These are phyloP conservation scores for Caenorhabditis tropicalis DNA, from an alignment of 1,140 invertebrate genomes.

Conservation along the genomic window DNA sequence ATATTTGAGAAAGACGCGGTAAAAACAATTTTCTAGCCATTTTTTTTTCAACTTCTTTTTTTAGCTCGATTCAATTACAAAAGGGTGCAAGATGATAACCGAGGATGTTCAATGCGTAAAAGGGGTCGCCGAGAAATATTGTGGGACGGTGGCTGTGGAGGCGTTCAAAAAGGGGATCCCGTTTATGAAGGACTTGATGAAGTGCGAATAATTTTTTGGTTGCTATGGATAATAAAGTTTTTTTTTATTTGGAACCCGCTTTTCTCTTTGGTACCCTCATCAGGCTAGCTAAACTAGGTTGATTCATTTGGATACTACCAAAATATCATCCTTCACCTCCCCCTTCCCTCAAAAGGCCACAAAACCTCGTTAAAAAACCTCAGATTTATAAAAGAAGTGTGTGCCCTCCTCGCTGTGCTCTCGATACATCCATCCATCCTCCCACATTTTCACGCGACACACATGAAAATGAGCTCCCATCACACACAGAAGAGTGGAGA, in stretches of 20 bases:
- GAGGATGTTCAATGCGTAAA: not conserved
- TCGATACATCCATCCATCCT: too few species aligned
- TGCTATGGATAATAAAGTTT: not conserved
- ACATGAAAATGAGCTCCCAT: not conserved
- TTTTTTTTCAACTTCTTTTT: not conserved
- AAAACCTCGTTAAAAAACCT: too few species aligned
- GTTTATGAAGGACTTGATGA: conserved; percentile 17
- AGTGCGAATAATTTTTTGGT: not conserved
- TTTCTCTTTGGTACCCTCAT: too few species aligned
- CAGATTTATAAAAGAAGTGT: not conserved
- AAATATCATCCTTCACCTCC: too few species aligned
- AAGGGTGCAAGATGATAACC: not conserved
- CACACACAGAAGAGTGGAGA: not conserved
- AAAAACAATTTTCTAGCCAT: too few species aligned
- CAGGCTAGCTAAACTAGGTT: too few species aligned
- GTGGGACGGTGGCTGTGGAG: not conserved
- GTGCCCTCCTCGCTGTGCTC: too few species aligned
- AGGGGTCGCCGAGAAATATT: not conserved
- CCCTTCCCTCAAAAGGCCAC: too few species aligned
- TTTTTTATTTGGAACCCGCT: too few species aligned
- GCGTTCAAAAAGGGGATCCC: not conserved
- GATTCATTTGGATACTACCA: too few species aligned
- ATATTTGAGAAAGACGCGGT: not conserved
- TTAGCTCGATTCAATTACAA: not conserved
- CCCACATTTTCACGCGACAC: too few species aligned